Conservation (phyloP, 53 echinoderm and acorn worm species). For the Mesocentrotus franciscanus region DNA sequence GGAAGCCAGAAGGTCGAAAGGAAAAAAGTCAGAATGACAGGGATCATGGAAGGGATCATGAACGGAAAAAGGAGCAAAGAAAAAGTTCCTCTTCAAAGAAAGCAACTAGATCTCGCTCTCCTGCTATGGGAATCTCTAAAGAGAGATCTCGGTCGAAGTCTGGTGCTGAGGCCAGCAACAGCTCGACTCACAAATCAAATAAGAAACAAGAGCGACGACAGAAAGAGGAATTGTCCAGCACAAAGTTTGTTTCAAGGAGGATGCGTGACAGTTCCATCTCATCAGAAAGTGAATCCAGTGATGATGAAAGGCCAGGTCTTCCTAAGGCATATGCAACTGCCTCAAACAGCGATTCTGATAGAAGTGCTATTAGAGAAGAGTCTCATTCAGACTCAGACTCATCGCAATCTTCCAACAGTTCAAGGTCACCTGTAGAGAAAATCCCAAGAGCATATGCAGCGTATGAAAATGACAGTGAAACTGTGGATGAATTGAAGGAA, state of each 20-base stretch:
- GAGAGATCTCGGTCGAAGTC: constrained; percentile 45
- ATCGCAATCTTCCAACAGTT: constrained; percentile 42
- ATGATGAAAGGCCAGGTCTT: not conserved
- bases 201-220: not conserved
- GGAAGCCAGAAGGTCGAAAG: constrained; percentile 37
- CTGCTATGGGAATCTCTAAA: constrained; percentile 20
- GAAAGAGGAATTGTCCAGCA: not conserved
- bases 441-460: constrained; percentile 81
- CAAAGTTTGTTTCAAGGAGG: constrained; percentile 15
- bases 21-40: not conserved
- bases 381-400: constrained; percentile 26
- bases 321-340: constrained; percentile 56
- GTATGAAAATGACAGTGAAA: constrained; percentile 77
- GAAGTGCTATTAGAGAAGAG: constrained; percentile 26
- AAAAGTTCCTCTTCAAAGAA: constrained; percentile 18
- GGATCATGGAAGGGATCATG: constrained; percentile 3
- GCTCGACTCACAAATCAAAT: not conserved
- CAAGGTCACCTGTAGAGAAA: not conserved
- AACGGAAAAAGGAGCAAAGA: not conserved
- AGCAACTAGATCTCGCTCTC: constrained; percentile 51
- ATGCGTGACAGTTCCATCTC: not conserved
- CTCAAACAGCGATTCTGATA: constrained; percentile 2
- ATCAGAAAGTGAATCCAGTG: constrained; percentile 44
- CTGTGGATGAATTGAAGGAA: constrained; percentile 54
- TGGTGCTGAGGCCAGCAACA: not conserved